phyloP scores from a whole-genome alignment of 2,888 invertebrate genomes.

The Tricholauxania praeusta region DNA sequence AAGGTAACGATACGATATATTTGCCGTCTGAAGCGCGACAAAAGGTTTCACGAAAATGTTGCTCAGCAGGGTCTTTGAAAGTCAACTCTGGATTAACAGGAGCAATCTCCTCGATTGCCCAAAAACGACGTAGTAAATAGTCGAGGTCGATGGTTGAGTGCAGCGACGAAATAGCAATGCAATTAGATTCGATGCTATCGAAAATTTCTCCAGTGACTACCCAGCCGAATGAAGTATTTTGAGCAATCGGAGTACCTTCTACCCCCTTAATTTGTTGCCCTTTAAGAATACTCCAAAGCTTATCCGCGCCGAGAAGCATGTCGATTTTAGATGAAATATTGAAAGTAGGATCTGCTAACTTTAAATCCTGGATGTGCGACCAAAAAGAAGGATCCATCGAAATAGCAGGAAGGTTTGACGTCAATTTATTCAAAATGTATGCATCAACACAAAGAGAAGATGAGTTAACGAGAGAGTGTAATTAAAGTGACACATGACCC shows the following conservation, averaged over 20 bases:
- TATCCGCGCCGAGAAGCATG: slow-evolving; percentile 22
- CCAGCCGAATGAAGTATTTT: slow-evolving; percentile 14
- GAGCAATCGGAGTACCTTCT: not conserved
- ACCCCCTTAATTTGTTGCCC: not conserved
- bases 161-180: not conserved
- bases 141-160: slow-evolving; percentile 2
- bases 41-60: slow-evolving; percentile 28
- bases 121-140: slow-evolving; percentile 7
- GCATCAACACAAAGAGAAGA: slow-evolving; percentile 14
- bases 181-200: not conserved
- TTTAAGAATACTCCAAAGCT: slow-evolving; percentile 1
- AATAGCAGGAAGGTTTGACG: slow-evolving; percentile 15
- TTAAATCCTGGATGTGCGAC: not conserved
- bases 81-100: not conserved
- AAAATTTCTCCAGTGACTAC: not conserved
- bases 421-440: slow-evolving; percentile 23
- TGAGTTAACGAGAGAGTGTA: not conserved
- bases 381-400: not conserved
- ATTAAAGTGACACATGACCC: slow-evolving; percentile 1
- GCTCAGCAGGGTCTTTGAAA: slow-evolving; percentile 35
- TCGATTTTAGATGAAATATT: slow-evolving; percentile 18
- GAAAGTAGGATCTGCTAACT: slow-evolving; percentile 21
- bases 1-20: slow-evolving; percentile 36
- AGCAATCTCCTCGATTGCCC: not conserved
- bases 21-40: slow-evolving; percentile 33